phyloP scores from a whole-genome alignment of 2,113 vertebrate genomes.

The Amphilophus citrinellus region DNA sequence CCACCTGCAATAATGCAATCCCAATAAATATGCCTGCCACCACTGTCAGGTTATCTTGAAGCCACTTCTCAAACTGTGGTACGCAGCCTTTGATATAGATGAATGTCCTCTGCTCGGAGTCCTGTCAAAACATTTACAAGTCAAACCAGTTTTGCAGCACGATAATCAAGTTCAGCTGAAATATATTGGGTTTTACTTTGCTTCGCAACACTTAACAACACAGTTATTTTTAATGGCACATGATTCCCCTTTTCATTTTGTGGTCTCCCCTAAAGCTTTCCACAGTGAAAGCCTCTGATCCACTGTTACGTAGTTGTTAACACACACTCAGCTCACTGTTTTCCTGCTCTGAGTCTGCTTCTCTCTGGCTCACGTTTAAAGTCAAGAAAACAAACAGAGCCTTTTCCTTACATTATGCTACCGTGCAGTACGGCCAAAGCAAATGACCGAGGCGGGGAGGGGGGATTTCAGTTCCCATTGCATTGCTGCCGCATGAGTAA shows the following conservation, averaged over 20 bases:
- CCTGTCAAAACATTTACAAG: conserved; percentile 76
- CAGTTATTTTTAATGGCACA: conserved; percentile 10
- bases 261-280: conserved; percentile 2
- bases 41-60: conserved; percentile 98
- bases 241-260: not conserved
- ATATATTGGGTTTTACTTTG: not conserved
- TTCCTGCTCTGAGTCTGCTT: conserved; percentile 20
- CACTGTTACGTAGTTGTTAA: not conserved
- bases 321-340: conserved; percentile 15
- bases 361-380: conserved; percentile 37
- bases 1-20: conserved; percentile 95
- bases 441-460: conserved; percentile 50
- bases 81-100: conserved; percentile 99
- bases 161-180: not conserved
- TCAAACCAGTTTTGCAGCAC: not conserved
- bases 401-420: conserved; percentile 61
- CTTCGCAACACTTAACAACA: not conserved
- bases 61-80: conserved; percentile 99
- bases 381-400: conserved; percentile 53
- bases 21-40: conserved; percentile 99
- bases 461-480: conserved; percentile 38
- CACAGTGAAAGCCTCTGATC: conserved; percentile 17
- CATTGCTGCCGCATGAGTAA: conserved; percentile 78
- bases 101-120: conserved; percentile 93
- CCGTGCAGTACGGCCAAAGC: conserved; percentile 47